Conservation (phyloP, 1,140 invertebrate species). For the Dinothrombium tinctorium region DNA sequence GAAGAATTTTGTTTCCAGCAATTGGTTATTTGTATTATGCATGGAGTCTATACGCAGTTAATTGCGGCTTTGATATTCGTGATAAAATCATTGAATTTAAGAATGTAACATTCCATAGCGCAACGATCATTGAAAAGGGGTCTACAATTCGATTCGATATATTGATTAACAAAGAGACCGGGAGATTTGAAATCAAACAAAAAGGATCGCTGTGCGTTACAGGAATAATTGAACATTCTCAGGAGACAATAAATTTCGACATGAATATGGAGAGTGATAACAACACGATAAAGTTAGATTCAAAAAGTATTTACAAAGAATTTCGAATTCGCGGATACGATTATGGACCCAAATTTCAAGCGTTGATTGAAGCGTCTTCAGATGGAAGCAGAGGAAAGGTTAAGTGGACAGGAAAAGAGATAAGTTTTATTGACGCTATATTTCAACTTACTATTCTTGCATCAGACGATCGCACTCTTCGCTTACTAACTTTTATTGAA, state of each 20-base stretch:
- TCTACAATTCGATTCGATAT: constrained; percentile 44
- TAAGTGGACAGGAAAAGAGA: constrained; percentile 27
- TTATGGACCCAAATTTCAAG: constrained; percentile 65
- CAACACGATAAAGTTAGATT: constrained; percentile 31
- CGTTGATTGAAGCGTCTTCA: constrained; percentile 40
- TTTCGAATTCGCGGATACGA: constrained; percentile 76
- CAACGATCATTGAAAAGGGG: constrained; percentile 26
- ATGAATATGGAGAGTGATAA: constrained; percentile 11
- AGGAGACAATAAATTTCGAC: no score
- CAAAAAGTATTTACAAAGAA: constrained; percentile 75
- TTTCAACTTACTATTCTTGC: constrained; percentile 26
- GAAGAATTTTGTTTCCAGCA: constrained; percentile 29
- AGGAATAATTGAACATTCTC: no score
- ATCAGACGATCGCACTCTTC: constrained; percentile 43
- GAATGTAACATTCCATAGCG: constrained; percentile 27
- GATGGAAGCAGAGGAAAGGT: constrained; percentile 24
- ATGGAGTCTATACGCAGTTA: constrained; percentile 18
- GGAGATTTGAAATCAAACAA: constrained; percentile 78
- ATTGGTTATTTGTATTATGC: constrained; percentile 27
- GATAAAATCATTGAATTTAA: constrained; percentile 26
- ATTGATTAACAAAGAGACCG: constrained; percentile 60
- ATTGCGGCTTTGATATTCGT: constrained; percentile 16
- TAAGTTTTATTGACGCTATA: constrained; percentile 29
- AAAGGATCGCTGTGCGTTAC: constrained; percentile 49
- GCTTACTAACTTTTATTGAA: constrained; percentile 64